Evolutionary conservation across 1,140 invertebrate genomes (phyloP), one percentile per base, ranked within the genome.

Genomic region (Rhopalosiphum padi): DNA sequence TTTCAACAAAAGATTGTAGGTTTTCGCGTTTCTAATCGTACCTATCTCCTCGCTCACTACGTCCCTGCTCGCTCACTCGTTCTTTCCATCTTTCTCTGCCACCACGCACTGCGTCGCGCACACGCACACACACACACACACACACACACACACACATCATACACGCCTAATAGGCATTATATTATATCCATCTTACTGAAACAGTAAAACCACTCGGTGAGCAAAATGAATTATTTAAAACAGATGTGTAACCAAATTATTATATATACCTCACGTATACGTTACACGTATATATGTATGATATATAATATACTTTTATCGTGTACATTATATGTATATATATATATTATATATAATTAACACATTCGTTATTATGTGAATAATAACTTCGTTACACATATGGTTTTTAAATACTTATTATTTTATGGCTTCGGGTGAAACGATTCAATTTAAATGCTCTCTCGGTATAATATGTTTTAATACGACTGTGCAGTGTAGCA

Each of bases 391-490:
- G 55, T 60, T 43, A 90, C 89, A 30, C 89, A 60, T 60, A 43
- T 90, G 89, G 55, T 90, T 90, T 48, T 90, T 90, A 90, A 90
- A 90, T 46, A 43, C 51, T 90, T 90, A 60, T 90, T 90, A 60
- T 90, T 90, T 90, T 60, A 90, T 60, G 89, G 51, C 53, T 60
- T 55, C 89, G 89, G 89, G 51, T 90, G 48, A 90, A 60, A 90
- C 89, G 48, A 90, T 90, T 90, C 48, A 53, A 90, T 90, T 90
- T 53, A 51, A 51, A 53, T 55, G 30, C 77, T 7, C 77, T 7
- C 41, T 11, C 83, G 37, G 37, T 9, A 43, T 41, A n/a, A 8
- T 15, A 85, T 37, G 22, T 41, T 25, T 35, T 82, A 35, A 82
- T 35, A 37, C 22, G 82, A 41, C 82, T 85, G 37, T 41, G 23